These are phyloP conservation scores for Eupithecia abbreviata DNA, from an alignment of 2,888 invertebrate genomes.

Conservation along the genomic window DNA sequence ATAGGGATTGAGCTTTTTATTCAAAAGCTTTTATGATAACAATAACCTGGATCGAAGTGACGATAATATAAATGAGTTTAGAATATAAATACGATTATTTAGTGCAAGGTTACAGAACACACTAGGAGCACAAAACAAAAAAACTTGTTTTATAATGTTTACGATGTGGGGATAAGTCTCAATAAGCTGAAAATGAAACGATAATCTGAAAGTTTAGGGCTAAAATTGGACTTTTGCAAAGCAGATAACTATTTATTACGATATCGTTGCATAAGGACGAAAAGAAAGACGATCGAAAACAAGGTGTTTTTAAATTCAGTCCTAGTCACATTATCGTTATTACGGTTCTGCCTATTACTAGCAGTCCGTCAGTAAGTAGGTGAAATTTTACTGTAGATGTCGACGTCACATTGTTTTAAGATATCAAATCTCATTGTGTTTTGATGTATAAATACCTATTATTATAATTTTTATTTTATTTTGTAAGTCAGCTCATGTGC, in stretches of 20 bases:
- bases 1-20: not conserved
- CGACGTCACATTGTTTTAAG: not conserved
- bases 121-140: no score
- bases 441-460: no score
- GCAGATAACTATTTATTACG: no score
- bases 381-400: not conserved
- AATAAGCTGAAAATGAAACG: not conserved
- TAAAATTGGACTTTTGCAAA: not conserved
- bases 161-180: no score
- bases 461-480: no score
- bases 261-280: not conserved
- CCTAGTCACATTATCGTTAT: no score
- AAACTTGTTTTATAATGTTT: no score
- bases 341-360: not conserved
- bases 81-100: not conserved
- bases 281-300: no score
- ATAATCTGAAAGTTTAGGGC: not conserved
- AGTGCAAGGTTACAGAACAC: not conserved
- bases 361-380: no score
- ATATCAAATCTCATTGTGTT: no score
- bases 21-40: not conserved
- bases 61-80: not conserved
- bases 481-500: not conserved
- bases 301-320: no score
- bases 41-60: not conserved